These are phyloP conservation scores for Actenoides lindsayi DNA, from an alignment of 2,113 vertebrate species.

Conservation along the genomic window DNA sequence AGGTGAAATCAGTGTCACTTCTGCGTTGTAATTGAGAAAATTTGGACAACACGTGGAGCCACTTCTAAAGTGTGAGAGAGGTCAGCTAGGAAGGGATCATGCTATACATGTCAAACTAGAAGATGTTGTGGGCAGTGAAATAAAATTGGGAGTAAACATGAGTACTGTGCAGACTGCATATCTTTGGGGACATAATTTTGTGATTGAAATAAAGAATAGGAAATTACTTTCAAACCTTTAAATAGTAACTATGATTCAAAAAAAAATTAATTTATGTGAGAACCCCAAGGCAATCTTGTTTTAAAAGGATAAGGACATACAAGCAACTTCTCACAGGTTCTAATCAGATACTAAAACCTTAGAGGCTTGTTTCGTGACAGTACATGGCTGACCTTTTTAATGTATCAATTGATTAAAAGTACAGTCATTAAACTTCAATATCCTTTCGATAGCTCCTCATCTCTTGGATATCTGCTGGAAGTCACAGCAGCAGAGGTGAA, in stretches of 20 bases:
- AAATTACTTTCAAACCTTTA: background rate
- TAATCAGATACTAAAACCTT: background rate
- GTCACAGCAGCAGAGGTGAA: background rate
- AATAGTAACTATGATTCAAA: background rate
- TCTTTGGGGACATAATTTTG: background rate
- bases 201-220: background rate
- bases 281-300: background rate
- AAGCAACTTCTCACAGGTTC: background rate
- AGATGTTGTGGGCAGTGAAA: background rate
- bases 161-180: background rate
- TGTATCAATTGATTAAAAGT: background rate
- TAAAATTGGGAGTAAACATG: background rate
- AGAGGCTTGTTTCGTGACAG: background rate
- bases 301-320: background rate
- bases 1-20: background rate
- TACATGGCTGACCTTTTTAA: background rate
- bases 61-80: background rate
- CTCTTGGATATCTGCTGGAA: background rate
- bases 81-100: no score
- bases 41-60: background rate
- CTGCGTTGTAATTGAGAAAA: background rate
- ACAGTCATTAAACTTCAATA: background rate
- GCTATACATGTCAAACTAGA: background rate
- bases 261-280: background rate
- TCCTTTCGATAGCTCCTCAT: background rate